Conservation (phyloP, 2,113 vertebrate species). For the Sphyrna mokarran region DNA sequence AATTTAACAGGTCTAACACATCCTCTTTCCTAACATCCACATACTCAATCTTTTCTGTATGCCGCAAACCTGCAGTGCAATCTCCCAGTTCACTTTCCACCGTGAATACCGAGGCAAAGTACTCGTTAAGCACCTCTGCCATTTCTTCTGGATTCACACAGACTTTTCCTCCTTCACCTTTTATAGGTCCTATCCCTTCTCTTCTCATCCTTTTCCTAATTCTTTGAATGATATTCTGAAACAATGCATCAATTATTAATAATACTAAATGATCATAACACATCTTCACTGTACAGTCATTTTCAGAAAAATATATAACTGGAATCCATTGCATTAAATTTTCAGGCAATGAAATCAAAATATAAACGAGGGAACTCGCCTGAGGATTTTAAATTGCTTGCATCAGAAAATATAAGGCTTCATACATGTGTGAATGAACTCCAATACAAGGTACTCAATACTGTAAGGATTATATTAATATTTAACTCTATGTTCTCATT, state of each 20-base stretch:
- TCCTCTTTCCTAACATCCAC: too few relatives aligned
- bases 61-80: too few relatives aligned
- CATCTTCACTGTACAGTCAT: not conserved
- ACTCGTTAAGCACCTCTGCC: too few relatives aligned
- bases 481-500: not conserved
- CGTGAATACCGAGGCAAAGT: too few relatives aligned
- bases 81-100: too few relatives aligned
- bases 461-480: not conserved
- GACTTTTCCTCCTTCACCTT: too few relatives aligned
- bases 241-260: not conserved
- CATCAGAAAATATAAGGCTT: conserved; percentile 8
- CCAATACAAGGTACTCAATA: conserved; percentile 17
- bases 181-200: too few relatives aligned
- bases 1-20: too few relatives aligned
- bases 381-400: conserved; percentile 27
- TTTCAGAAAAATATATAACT: not conserved
- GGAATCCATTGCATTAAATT: conserved; percentile 9
- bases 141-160: too few relatives aligned
- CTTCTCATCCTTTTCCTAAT: too few relatives aligned
- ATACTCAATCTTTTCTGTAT: too few relatives aligned
- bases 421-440: not conserved
- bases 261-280: not conserved
- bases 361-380: not conserved
- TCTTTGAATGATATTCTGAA: not conserved
- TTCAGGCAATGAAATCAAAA: conserved; percentile 1